Base-by-base conservation (phyloP, 2,797 vertebrate genomes). In the Antennarius maculatus region DNA sequence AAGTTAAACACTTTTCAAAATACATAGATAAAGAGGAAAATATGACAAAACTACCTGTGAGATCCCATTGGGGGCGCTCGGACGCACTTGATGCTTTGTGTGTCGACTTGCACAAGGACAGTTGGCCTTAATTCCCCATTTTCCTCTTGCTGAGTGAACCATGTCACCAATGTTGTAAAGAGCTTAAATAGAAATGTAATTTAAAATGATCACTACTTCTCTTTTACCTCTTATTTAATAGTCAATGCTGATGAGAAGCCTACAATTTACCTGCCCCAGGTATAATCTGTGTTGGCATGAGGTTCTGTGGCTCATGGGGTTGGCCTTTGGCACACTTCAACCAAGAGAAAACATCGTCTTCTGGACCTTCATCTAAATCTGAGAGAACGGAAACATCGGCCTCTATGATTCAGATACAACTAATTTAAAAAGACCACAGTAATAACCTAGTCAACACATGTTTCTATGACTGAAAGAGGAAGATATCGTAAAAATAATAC, bases 81-180 rank as follows among this genome's bases (percentile, higher is more conserved):
- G 95, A 81, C 97, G 96, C 82, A 95, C 85, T 31, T 96, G 92
- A 0, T 97, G 95, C 92, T 97, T 99, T 69, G 83, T 95, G 79
- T 98, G 95, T 76, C 97, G 95, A 92, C 91, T 99, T 83, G 97
- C 95, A 86, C 98, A 99, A 0, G 98, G 98, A 81, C 98, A 99
- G 53, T 99, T 99, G 12, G 98, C 98, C 93, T 99, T 99, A 85
- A 99, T 99, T 67, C 98, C 98, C 98, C 98, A 99, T 72, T 98
- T 99, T 61, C 98, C 97, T 84, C 98, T 94, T 28, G 97, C 97
- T 82, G 96, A 94, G 61, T 99, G 98, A 72, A 99, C 97, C 97
- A 99, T 97, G 85, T 99, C 97, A 76, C 98, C 97, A 79, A 99
- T 99, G 90, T 96, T 99, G 86, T 99, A 99, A 74, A 99, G 95